These are phyloP conservation scores for Syrphus vitripennis DNA, from an alignment of 2,888 invertebrate species.

Conservation along the genomic window DNA sequence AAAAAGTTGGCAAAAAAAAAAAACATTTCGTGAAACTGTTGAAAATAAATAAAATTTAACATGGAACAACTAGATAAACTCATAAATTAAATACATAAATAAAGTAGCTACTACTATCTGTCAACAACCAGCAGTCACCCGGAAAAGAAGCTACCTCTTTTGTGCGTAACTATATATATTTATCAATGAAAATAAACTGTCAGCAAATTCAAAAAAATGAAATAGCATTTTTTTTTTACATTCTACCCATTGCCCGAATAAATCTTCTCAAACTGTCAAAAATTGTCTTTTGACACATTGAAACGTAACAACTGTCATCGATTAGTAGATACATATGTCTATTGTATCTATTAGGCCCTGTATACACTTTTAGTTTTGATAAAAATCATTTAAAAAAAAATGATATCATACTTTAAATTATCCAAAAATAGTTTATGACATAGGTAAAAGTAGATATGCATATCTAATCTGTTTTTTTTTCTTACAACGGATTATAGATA, in stretches of 20 bases:
- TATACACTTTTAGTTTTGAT: neutral
- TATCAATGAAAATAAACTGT: neutral
- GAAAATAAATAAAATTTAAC: constrained; percentile 24
- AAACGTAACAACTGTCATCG: constrained; percentile 37
- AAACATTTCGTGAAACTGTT: constrained; percentile 15
- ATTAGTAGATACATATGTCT: neutral
- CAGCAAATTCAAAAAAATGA: neutral
- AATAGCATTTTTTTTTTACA: constrained; percentile 21
- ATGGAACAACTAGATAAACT: neutral
- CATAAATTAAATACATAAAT: neutral
- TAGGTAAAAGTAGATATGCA: neutral
- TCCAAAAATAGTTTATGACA: neutral
- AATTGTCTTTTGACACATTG: constrained; percentile 20
- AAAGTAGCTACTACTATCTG: neutral
- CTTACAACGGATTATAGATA: neutral
- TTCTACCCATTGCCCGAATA: neutral
- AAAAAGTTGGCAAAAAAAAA: neutral
- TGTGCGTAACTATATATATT: neutral
- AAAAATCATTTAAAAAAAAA: neutral
- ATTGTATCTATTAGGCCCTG: no score
- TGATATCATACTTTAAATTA: constrained; percentile 45
- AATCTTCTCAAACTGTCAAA: constrained; percentile 33
- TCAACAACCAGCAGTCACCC: neutral
- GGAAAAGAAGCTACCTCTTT: neutral
- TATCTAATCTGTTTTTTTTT: neutral